Conservation (phyloP, 2,888 invertebrate genomes). For the Incurvaria masculella region DNA sequence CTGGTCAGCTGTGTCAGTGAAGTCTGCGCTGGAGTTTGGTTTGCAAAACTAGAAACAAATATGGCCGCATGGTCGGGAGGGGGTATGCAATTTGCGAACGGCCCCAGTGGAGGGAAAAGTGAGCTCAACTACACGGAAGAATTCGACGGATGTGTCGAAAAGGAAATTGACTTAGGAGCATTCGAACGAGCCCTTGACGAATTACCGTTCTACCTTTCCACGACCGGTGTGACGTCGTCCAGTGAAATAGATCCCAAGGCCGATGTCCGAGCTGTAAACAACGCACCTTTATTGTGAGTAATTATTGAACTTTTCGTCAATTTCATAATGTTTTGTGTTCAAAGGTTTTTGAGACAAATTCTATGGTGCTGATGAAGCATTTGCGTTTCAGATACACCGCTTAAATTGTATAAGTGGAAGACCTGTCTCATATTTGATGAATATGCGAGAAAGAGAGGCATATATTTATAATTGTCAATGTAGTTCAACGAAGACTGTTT, state of each 20-base stretch:
- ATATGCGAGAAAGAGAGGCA: too few species aligned
- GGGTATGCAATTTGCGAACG: conserved; percentile 19
- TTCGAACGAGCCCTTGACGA: conserved; percentile 18
- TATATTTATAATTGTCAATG: too few species aligned
- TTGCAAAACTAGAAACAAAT: conserved; percentile 23
- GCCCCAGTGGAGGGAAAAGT: background rate
- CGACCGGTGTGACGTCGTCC: conserved; percentile 23
- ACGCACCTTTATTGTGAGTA: background rate
- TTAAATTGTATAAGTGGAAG: too few species aligned
- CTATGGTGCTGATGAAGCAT: too few species aligned
- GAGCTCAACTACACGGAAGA: background rate
- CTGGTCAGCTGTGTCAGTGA: background rate
- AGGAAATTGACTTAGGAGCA: conserved; percentile 17
- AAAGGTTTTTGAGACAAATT: too few species aligned
- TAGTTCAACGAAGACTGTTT: too few species aligned
- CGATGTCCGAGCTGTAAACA: conserved; percentile 1
- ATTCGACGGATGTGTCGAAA: conserved; percentile 15
- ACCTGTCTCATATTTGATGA: too few species aligned
- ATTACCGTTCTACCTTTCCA: conserved; percentile 13
- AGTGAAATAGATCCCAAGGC: conserved; percentile 24
- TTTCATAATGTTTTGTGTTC: too few species aligned
- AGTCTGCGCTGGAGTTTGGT: background rate
- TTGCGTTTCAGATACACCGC: too few species aligned
- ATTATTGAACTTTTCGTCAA: too few species aligned
- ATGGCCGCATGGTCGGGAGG: conserved; percentile 46